These are phyloP conservation scores for Pristiophorus japonicus DNA, from an alignment of 2,113 vertebrate genomes.

Conservation along the genomic window DNA sequence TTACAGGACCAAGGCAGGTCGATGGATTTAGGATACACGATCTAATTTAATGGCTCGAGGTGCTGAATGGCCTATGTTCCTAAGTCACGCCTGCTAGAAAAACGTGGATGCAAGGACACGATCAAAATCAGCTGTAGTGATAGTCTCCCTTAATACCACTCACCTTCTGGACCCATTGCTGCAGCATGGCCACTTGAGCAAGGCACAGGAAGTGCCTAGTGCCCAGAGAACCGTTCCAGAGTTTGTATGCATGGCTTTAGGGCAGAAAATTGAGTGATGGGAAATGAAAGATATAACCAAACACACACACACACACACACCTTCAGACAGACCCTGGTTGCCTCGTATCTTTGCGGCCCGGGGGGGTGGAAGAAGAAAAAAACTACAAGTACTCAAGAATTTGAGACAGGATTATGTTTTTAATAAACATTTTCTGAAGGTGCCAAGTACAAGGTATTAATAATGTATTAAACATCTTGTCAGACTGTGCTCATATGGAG, in stretches of 20 bases:
- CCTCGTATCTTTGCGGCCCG: no score
- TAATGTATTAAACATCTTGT: not conserved
- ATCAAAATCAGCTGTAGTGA: not conserved
- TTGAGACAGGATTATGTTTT: slow-evolving; percentile 15
- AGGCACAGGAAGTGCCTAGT: not conserved
- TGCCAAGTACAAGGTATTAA: not conserved
- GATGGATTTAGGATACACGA: not conserved
- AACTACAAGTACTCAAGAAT: not conserved
- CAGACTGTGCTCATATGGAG: not conserved
- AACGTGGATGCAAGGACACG: not conserved
- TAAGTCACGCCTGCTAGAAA: not conserved
- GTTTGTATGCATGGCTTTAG: not conserved
- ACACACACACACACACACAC: no score
- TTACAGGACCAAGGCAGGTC: no score
- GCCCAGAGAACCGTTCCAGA: not conserved
- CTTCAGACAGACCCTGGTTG: no score
- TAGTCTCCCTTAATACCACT: not conserved
- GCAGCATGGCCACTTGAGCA: not conserved
- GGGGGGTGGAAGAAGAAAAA: not conserved
- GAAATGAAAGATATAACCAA: no score
- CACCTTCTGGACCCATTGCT: not conserved
- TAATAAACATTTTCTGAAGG: slow-evolving; percentile 24
- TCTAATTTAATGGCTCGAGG: not conserved
- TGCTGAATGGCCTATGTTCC: not conserved
- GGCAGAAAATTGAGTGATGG: no score